Evolutionary conservation across 2,113 vertebrate genomes (phyloP), one percentile per base, ranked within the genome.

Genomic region (Apaloderma vittatum): DNA sequence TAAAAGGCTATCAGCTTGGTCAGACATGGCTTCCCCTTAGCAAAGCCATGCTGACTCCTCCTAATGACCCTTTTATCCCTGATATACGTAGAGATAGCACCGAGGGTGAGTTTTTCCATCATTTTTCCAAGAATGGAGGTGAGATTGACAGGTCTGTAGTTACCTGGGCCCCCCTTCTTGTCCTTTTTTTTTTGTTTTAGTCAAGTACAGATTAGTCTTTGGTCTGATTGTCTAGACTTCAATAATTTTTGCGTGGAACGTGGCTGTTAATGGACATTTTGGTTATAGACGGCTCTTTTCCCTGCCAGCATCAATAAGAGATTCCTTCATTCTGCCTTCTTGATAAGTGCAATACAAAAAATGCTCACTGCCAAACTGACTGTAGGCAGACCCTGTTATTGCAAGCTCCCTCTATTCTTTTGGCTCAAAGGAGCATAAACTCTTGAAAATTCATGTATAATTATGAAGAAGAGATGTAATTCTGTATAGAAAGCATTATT

Each of bases 311-410:
- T 72, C 30, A 34, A n/a, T 59, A 55, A 40, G 9, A 20, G 15
- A 26, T 61, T 86, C 22, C 36, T 86, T 87, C 22, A 26, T 68
- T 86, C 88, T 96, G 43, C 68, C 59, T 62, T 76, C 61, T 68
- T 92, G 51, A 78, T 80, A 94, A 92, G 26, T 59, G 34, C 71
- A 54, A 24, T n/a, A 68, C 40, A 80, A 77, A 97, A 65, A 94
- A 89, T 19, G 15, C 89, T 92, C 55, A 73, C 51, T 71, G 29
- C 83, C 48, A 88, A 65, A 40, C 19, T 52, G 77, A 18, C 21
- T 21, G 15, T 26, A 63, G 18, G 20, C 29, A 43, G 62, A 78
- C 66, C 9, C 14, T 61, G 2, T 73, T 89, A 80, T 77, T 48
- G 87, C 52, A 93, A 83, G 15, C 26, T 93, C 34, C 6, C 52